phyloP scores from a whole-genome alignment of 2,888 invertebrate genomes.

The Drosophila koepferae region DNA sequence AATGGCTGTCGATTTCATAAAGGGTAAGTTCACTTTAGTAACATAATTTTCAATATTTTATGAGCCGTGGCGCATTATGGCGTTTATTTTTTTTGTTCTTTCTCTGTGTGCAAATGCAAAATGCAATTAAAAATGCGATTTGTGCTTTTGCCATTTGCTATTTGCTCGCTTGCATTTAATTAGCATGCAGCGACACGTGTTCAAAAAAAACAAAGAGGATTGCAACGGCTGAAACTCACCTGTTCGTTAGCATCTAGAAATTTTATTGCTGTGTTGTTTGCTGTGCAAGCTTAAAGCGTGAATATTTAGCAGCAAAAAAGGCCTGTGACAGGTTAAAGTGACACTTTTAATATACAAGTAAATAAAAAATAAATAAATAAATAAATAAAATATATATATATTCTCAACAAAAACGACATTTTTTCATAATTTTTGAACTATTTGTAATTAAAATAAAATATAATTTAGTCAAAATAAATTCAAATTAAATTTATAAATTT shows the following conservation, averaged over 20 bases:
- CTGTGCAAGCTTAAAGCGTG: background rate
- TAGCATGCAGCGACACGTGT: conserved; percentile 24
- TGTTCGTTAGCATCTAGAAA: background rate
- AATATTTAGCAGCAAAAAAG: no score
- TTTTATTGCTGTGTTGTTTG: background rate
- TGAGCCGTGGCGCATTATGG: conserved; percentile 23
- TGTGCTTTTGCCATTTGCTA: background rate
- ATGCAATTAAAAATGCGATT: background rate
- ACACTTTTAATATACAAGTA: no score
- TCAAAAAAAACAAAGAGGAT: background rate
- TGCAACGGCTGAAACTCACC: background rate
- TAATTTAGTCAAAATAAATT: no score
- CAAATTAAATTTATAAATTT: no score
- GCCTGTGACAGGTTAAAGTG: background rate
- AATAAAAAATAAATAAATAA: no score
- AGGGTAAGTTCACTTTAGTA: conserved; percentile 89
- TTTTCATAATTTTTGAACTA: no score
- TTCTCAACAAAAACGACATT: no score
- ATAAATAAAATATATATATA: no score
- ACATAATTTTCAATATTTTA: conserved; percentile 39
- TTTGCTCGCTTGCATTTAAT: conserved; percentile 30
- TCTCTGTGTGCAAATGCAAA: no score
- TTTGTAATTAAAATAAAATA: no score
- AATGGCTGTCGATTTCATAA: conserved; percentile 98
- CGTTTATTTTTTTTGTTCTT: no score